These are phyloP conservation scores for Ceratoteleas bidentatus DNA, from an alignment of 1,140 invertebrate species.

Conservation along the genomic window DNA sequence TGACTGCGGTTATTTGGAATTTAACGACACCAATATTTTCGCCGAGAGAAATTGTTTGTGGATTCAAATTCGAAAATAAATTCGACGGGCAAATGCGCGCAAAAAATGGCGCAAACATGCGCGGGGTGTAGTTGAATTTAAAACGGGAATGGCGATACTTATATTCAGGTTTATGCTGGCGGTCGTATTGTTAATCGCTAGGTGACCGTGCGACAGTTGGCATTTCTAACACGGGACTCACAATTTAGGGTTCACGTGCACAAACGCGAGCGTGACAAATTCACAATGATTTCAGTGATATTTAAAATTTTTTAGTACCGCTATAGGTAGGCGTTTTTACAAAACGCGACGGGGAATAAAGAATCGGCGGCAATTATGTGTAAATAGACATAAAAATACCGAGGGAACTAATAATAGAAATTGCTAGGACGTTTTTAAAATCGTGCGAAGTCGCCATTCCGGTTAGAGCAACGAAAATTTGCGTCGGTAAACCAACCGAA, in stretches of 20 bases:
- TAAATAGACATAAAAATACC: too few species aligned
- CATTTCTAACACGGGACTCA: conserved; percentile 14
- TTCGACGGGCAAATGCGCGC: too few species aligned
- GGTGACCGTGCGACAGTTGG: conserved; percentile 12
- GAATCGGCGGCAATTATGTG: too few species aligned
- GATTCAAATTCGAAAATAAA: too few species aligned
- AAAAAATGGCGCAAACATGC: neutral
- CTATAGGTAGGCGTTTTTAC: neutral
- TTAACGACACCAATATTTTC: too few species aligned
- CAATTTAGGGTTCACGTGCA: conserved; percentile 7
- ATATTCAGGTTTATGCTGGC: neutral
- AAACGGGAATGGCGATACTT: conserved; percentile 5
- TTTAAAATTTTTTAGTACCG: neutral
- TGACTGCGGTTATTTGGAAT: too few species aligned
- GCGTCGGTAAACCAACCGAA: neutral
- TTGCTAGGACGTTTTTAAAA: neutral
- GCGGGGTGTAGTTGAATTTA: neutral
- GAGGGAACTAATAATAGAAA: too few species aligned
- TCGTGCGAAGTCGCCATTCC: neutral
- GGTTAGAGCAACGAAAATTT: neutral
- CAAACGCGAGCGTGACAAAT: conserved; percentile 2
- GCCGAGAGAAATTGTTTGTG: too few species aligned
- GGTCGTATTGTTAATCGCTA: conserved; percentile 18
- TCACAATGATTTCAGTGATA: conserved; percentile 5
- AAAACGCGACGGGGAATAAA: too few species aligned